Evolutionary conservation across 2,113 vertebrate genomes (phyloP).

Genomic region (Ranitomeya imitator): DNA sequence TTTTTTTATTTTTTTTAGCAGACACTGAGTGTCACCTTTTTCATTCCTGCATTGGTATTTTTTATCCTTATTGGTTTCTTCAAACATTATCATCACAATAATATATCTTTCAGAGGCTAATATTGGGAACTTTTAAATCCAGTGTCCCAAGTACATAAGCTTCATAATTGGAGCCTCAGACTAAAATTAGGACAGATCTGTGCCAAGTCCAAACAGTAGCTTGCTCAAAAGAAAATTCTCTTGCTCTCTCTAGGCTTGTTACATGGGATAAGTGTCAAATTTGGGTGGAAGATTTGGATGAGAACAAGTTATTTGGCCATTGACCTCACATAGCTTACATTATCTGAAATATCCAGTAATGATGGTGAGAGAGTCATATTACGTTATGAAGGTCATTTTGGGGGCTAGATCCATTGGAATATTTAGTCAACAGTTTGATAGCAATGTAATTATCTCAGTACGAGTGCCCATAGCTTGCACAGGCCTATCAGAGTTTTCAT

Average conservation of each 20-base stretch:
- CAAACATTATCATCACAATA: too few relatives aligned
- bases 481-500: constrained; percentile 16
- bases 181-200: not conserved
- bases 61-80: too few relatives aligned
- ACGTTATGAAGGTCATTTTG: not conserved
- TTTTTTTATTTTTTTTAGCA: too few relatives aligned
- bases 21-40: too few relatives aligned
- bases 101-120: too few relatives aligned
- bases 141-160: not conserved
- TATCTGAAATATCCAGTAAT: not conserved
- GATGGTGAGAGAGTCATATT: not conserved
- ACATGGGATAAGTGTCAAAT: not conserved
- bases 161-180: not conserved
- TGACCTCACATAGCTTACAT: not conserved
- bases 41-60: too few relatives aligned
- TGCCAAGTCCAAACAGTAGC: not conserved
- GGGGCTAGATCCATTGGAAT: not conserved
- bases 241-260: not conserved
- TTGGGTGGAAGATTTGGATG: not conserved
- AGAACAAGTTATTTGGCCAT: not conserved
- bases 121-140: too few relatives aligned
- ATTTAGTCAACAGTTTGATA: constrained; percentile 2
- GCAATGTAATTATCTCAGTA: not conserved
- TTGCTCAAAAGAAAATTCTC: not conserved
- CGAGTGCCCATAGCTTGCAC: not conserved